Conservation (phyloP, 1,140 invertebrate genomes). For the Drosophila santomea region DNA sequence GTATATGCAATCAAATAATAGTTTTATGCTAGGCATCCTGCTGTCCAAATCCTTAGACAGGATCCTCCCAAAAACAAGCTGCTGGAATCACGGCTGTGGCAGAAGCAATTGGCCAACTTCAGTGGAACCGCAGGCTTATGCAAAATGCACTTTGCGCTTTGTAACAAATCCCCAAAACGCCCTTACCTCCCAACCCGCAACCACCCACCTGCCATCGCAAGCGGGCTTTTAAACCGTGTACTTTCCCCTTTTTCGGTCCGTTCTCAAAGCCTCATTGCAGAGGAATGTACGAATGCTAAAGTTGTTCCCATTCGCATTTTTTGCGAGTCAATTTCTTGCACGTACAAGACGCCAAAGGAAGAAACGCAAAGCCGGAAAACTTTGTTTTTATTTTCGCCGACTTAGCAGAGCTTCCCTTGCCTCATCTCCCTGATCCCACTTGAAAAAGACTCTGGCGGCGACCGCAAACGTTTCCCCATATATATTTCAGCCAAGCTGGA, state of each 20-base stretch:
- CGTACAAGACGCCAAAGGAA: slow-evolving; percentile 63
- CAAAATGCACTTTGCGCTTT: slow-evolving; percentile 73
- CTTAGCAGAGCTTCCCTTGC: slow-evolving; percentile 15
- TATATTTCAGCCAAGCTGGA: slow-evolving; percentile 40
- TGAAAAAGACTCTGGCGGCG: slow-evolving; percentile 24
- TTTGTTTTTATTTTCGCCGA: slow-evolving; percentile 48
- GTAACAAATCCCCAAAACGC: slow-evolving; percentile 50
- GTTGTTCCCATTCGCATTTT: slow-evolving; percentile 38
- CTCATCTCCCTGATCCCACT: slow-evolving; percentile 22
- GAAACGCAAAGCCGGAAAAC: slow-evolving; percentile 42
- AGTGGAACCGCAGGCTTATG: slow-evolving; percentile 66
- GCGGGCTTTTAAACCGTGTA: slow-evolving; percentile 4
- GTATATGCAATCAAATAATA: slow-evolving; percentile 52
- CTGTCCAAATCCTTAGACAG: slow-evolving; percentile 26
- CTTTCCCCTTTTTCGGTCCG: slow-evolving; percentile 14
- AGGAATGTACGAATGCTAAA: slow-evolving; percentile 65
- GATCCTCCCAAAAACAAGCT: background rate
- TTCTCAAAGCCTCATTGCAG: slow-evolving; percentile 19
- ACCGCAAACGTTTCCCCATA: slow-evolving; percentile 56
- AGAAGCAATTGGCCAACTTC: slow-evolving; percentile 31
- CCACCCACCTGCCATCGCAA: slow-evolving; percentile 2
- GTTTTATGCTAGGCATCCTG: slow-evolving; percentile 44
- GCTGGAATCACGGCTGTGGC: slow-evolving; percentile 24
- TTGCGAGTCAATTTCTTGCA: slow-evolving; percentile 49
- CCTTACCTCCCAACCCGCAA: slow-evolving; percentile 2